Percentiles rank a stretch among this genome's conserved stretches.
Evolutionary conservation across 2,113 vertebrate species (phyloP).

Genomic region (Pluvialis apricaria): DNA sequence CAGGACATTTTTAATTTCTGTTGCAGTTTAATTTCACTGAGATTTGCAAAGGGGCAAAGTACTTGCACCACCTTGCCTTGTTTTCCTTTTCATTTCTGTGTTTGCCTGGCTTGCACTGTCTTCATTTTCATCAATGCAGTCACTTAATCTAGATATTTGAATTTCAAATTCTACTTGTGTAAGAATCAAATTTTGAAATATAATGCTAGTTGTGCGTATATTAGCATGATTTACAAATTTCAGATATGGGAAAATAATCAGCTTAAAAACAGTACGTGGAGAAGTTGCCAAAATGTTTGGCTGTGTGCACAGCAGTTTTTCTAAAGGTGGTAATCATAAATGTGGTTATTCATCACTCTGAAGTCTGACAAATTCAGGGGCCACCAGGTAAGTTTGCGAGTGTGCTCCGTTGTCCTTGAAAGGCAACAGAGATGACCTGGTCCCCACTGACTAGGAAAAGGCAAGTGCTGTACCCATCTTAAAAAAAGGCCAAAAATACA

Average conservation of each 20-base stretch:
- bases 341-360: not conserved
- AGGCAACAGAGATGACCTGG: not conserved
- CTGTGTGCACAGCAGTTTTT: not conserved
- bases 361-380: not conserved
- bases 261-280: not conserved
- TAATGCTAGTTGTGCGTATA: not conserved
- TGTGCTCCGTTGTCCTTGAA: not conserved
- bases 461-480: not conserved
- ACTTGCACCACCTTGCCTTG: not conserved
- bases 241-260: not conserved
- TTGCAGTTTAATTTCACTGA: not conserved
- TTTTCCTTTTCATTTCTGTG: not conserved
- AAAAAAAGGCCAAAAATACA: not conserved
- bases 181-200: not conserved
- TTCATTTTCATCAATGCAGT: not conserved
- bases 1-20: not conserved
- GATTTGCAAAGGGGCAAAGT: not conserved
- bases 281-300: not conserved
- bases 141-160: not conserved
- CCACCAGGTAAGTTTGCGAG: not conserved
- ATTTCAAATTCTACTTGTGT: not conserved
- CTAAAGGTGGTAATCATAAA: not conserved
- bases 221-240: not conserved
- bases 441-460: not conserved
- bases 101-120: not conserved